phyloP scores from a whole-genome alignment of 2,113 vertebrate genomes.

The Columba livia region DNA sequence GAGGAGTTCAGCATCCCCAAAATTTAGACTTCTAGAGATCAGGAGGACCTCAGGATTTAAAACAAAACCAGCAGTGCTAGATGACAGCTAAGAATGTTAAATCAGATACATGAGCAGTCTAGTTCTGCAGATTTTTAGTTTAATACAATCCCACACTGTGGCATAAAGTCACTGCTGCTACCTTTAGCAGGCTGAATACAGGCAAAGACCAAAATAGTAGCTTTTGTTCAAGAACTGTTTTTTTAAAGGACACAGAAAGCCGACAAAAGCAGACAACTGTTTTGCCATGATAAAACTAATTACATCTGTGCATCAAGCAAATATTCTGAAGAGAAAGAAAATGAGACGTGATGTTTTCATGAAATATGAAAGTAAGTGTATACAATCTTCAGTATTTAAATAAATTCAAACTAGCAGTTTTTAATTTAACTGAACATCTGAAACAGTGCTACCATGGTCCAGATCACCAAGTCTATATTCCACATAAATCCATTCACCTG shows the following conservation, averaged over 20 bases:
- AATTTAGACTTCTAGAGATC: neutral
- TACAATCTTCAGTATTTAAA: neutral
- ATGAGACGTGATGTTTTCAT: neutral
- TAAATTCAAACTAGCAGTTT: neutral
- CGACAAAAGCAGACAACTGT: neutral
- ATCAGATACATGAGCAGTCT: neutral
- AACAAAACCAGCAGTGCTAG: neutral
- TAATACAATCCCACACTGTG: neutral
- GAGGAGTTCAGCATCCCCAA: neutral
- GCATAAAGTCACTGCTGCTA: neutral
- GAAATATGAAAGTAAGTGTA: neutral
- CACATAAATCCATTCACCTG: neutral
- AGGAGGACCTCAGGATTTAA: neutral
- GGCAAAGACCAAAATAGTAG: neutral
- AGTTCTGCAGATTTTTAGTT: neutral
- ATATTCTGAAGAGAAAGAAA: neutral
- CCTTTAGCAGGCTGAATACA: neutral
- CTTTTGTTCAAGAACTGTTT: neutral
- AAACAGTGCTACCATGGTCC: neutral
- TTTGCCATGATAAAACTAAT: neutral
- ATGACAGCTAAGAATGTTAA: neutral
- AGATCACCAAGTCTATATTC: neutral
- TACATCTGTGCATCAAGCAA: neutral
- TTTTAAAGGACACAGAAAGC: neutral
- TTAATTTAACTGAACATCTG: neutral